These are phyloP conservation scores for Eleginops maclovinus DNA, from an alignment of 2,113 vertebrate genomes.

Conservation along the genomic window DNA sequence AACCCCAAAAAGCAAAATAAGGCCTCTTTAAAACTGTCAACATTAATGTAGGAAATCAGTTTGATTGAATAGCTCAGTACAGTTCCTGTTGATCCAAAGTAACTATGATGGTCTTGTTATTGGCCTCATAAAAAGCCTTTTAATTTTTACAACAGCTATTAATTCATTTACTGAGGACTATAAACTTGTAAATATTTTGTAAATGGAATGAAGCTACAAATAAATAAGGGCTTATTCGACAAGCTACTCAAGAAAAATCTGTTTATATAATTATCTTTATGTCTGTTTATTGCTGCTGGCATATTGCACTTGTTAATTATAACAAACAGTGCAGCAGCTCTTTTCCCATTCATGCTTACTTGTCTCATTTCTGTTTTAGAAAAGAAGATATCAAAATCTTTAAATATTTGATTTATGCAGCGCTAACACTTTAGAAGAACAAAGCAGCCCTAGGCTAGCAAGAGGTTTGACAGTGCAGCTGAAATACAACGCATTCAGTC, in stretches of 20 bases:
- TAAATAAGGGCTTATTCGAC: constrained; percentile 30
- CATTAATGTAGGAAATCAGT: background rate
- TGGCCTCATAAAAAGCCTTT: constrained; percentile 24
- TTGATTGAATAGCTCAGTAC: constrained; percentile 1
- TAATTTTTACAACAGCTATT: constrained; percentile 52
- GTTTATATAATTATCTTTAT: constrained; percentile 19
- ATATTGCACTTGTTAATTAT: constrained; percentile 5
- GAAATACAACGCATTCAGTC: constrained; percentile 75
- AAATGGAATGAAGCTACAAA: constrained; percentile 23
- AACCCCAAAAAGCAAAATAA: no score
- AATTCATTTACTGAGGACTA: constrained; percentile 46
- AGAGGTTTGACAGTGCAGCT: constrained; percentile 65
- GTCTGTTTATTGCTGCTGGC: constrained; percentile 13
- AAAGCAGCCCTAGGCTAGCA: constrained; percentile 60
- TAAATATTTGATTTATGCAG: constrained; percentile 70
- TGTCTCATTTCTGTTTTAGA: constrained; percentile 31
- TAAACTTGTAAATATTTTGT: constrained; percentile 50
- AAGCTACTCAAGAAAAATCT: constrained; percentile 14
- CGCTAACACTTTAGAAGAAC: constrained; percentile 54
- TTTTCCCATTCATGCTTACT: constrained; percentile 30
- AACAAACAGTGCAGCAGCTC: constrained; percentile 5
- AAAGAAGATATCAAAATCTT: constrained; percentile 70
- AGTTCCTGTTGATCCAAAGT: constrained; percentile 19
- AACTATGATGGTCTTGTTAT: background rate
- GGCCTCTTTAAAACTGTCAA: no score